Conservation (phyloP, 2,797 vertebrate genomes). For the Aphelocoma californica region DNA sequence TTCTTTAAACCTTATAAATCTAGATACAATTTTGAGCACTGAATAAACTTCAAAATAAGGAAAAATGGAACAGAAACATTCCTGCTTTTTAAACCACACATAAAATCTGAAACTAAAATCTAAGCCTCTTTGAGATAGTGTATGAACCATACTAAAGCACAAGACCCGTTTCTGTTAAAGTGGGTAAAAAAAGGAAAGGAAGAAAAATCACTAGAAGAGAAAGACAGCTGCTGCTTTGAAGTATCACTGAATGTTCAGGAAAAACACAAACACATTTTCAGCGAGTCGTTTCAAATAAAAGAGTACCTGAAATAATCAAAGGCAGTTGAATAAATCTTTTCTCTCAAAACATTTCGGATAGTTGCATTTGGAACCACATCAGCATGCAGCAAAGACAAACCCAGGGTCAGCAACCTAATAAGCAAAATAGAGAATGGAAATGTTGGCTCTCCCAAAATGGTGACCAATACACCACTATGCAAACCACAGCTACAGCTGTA, state of each 20-base stretch:
- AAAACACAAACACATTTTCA: not conserved
- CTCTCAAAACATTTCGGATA: conserved; percentile 91
- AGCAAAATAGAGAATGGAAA: not conserved
- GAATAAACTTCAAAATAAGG: not conserved
- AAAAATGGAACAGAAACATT: not conserved
- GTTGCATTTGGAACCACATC: conserved; percentile 95
- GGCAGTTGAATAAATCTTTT: conserved; percentile 97
- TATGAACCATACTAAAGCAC: not conserved
- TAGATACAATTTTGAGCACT: not conserved
- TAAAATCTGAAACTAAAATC: not conserved
- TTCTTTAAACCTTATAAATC: not conserved
- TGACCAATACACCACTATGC: not conserved
- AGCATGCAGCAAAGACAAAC: conserved; percentile 90
- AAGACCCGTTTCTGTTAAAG: not conserved
- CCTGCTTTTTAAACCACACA: not conserved
- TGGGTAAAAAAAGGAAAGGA: not conserved
- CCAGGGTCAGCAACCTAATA: conserved; percentile 88
- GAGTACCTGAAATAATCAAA: conserved; percentile 97
- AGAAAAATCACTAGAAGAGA: not conserved
- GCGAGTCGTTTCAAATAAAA: not conserved
- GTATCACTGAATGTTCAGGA: not conserved
- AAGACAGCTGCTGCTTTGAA: not conserved
- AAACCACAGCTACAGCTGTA: not conserved
- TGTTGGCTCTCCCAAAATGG: not conserved
- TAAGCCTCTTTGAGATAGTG: not conserved